Conservation (phyloP, 2,113 vertebrate genomes). For the Lates calcarifer region DNA sequence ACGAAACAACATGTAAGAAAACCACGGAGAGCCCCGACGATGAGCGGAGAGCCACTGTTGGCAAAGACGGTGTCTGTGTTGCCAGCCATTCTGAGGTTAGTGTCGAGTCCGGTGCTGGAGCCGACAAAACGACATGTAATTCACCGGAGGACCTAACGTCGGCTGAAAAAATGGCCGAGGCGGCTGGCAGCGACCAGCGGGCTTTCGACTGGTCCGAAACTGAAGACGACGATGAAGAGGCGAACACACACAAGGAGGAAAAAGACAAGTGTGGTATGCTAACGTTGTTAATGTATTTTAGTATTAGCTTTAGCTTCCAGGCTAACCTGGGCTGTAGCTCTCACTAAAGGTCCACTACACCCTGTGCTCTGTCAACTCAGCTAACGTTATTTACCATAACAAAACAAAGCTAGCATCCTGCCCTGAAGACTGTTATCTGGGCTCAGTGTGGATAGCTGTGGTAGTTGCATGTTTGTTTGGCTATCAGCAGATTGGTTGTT, state of each 20-base stretch:
- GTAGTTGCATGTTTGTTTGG: not conserved
- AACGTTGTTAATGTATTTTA: constrained; percentile 54
- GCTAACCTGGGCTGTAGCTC: constrained; percentile 42
- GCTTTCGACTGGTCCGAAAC: constrained; percentile 70
- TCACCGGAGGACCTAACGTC: constrained; percentile 50
- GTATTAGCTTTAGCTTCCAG: constrained; percentile 55
- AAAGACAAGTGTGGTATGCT: constrained; percentile 70
- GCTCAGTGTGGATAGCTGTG: not conserved
- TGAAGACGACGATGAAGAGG: constrained; percentile 55
- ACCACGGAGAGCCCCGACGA: not conserved
- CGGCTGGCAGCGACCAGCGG: constrained; percentile 40
- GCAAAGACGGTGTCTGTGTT: constrained; percentile 28
- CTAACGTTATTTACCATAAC: constrained; percentile 11
- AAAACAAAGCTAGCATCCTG: not conserved
- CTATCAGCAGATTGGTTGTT: not conserved
- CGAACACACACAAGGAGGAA: constrained; percentile 22
- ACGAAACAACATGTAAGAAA: constrained; percentile 14
- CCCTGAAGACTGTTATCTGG: not conserved
- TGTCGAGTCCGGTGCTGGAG: constrained; percentile 63
- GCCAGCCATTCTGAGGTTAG: constrained; percentile 68
- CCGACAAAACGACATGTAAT: constrained; percentile 63
- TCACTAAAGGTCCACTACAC: constrained; percentile 12
- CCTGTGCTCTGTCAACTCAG: constrained; percentile 19
- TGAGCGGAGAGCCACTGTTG: constrained; percentile 25
- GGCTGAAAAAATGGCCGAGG: constrained; percentile 62